phyloP scores from a whole-genome alignment of 30 jellyfish, hydroid and myxozoan species.

The Haliclystus octoradiatus region DNA sequence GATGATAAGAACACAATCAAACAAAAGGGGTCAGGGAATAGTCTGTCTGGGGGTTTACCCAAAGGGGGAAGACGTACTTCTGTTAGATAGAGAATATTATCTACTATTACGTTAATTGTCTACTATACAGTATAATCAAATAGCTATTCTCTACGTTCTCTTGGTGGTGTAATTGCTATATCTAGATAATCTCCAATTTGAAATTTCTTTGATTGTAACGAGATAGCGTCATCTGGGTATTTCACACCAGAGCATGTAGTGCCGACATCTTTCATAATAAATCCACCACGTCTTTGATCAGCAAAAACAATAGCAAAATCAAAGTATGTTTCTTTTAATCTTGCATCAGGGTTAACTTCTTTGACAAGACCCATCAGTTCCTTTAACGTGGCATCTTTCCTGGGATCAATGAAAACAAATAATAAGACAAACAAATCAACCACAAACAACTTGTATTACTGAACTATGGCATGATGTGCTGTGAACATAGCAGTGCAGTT shows the following conservation, averaged over 20 bases:
- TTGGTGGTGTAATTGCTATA: constrained; percentile 70
- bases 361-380: constrained; percentile 88
- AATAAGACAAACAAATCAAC: background rate
- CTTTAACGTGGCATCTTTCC: constrained; percentile 93
- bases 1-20: background rate
- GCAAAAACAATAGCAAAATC: constrained; percentile 91
- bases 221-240: constrained; percentile 62
- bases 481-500: no score
- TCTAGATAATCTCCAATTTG: constrained; percentile 93
- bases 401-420: background rate
- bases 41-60: background rate
- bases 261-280: constrained; percentile 73
- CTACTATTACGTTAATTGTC: background rate
- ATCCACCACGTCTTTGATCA: constrained; percentile 59
- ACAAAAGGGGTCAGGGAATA: background rate
- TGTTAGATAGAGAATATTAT: background rate
- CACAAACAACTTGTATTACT: background rate
- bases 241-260: constrained; percentile 85
- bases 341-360: constrained; percentile 93
- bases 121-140: background rate
- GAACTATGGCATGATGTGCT: no score
- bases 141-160: constrained; percentile 56
- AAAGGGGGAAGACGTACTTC: background rate
- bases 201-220: constrained; percentile 73
- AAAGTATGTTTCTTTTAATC: constrained; percentile 75